phyloP scores from a whole-genome alignment of 2,888 invertebrate species.

The Cerastoderma edule region DNA sequence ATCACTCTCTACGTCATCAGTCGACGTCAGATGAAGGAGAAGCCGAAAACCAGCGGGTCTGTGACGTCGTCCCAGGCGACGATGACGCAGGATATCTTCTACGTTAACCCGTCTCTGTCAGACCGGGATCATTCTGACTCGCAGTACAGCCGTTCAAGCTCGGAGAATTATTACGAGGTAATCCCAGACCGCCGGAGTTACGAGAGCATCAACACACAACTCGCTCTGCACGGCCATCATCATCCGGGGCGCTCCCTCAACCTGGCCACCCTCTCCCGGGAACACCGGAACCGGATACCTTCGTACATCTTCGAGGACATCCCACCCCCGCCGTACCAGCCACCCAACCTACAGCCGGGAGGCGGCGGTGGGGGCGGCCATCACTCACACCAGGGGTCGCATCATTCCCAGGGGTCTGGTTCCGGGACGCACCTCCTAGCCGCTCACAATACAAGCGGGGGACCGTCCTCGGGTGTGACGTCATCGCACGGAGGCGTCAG shows the following conservation, averaged over 20 bases:
- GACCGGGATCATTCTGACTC: conserved; percentile 77
- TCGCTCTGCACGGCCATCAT: conserved; percentile 67
- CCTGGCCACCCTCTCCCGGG: conserved; percentile 57
- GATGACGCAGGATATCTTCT: conserved; percentile 80
- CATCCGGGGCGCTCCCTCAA: conserved; percentile 63
- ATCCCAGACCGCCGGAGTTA: conserved; percentile 79
- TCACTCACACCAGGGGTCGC: conserved; percentile 49
- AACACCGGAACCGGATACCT: conserved; percentile 63
- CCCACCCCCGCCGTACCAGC: conserved; percentile 79
- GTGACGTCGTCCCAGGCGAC: conserved; percentile 79
- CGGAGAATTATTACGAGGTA: conserved; percentile 80
- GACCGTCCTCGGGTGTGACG: conserved; percentile 20
- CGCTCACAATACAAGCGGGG: conserved; percentile 24
- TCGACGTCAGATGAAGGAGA: conserved; percentile 66
- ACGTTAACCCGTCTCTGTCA: conserved; percentile 78
- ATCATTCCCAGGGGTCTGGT: conserved; percentile 55
- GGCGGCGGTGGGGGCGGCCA: too few species aligned
- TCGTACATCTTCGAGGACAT: conserved; percentile 76
- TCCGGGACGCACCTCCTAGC: conserved; percentile 47
- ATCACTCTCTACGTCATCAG: conserved; percentile 71
- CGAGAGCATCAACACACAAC: conserved; percentile 77
- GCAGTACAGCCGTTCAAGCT: conserved; percentile 74
- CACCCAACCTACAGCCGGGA: conserved; percentile 62
- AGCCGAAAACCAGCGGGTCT: conserved; percentile 70
- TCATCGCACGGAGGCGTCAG: conserved; percentile 33